Evolutionary conservation across 2,113 vertebrate genomes (phyloP).

Genomic region (Indicator maculatus): DNA sequence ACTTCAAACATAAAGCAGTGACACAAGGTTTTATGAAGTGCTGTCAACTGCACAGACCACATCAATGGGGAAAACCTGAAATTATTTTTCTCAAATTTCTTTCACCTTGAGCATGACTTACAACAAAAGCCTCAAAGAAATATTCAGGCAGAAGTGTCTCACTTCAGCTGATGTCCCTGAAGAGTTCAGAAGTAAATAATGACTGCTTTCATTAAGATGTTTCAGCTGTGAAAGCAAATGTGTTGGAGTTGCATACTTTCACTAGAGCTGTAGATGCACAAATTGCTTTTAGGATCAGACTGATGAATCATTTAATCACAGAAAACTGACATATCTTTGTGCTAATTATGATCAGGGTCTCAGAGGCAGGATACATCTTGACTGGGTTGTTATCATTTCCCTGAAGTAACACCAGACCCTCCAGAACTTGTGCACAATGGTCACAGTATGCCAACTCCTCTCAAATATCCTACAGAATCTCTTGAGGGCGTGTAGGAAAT

Average conservation of each 20-base stretch:
- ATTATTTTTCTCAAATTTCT: not conserved
- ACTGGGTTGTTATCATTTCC: not conserved
- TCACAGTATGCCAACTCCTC: not conserved
- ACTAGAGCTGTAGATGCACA: not conserved
- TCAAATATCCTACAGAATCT: not conserved
- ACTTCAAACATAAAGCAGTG: not conserved
- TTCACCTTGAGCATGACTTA: not conserved
- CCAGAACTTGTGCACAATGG: not conserved
- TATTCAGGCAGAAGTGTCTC: not conserved
- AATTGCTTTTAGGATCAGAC: not conserved
- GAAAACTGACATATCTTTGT: not conserved
- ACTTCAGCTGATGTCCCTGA: slow-evolving; percentile 1
- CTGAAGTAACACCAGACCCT: not conserved
- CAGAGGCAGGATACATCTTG: not conserved
- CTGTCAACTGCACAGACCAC: not conserved
- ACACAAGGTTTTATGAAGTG: not conserved
- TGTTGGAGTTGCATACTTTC: not conserved
- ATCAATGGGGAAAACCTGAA: not conserved
- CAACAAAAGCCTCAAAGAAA: not conserved
- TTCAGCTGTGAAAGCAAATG: not conserved
- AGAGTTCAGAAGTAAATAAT: slow-evolving; percentile 33
- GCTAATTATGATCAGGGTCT: not conserved
- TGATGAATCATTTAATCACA: not conserved
- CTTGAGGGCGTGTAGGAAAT: not conserved
- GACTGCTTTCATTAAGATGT: not conserved